Conservation (phyloP, 2,113 vertebrate species). For the Scortum barcoo region DNA sequence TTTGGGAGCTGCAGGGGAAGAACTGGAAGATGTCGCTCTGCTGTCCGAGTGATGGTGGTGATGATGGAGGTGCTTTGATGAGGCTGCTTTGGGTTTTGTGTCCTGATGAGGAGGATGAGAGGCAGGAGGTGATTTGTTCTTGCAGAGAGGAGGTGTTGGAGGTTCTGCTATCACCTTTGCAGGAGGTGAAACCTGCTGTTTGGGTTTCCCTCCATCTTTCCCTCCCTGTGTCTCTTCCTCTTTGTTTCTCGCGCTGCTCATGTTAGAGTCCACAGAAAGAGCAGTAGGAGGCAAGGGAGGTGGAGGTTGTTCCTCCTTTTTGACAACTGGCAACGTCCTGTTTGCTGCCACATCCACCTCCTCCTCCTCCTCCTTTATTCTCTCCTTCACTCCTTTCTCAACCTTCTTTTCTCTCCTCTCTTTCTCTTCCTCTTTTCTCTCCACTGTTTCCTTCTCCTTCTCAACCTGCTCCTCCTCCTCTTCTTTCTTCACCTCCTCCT, state of each 20-base stretch:
- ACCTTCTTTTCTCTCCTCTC: slow-evolving; percentile 12
- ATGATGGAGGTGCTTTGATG: slow-evolving; percentile 60
- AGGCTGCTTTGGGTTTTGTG: slow-evolving; percentile 75
- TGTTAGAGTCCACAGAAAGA: neutral
- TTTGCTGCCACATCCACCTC: slow-evolving; percentile 25
- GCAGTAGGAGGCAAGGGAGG: slow-evolving; percentile 12
- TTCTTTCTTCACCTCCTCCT: neutral
- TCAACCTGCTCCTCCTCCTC: slow-evolving; percentile 6
- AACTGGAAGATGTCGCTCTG: slow-evolving; percentile 55
- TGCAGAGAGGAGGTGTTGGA: slow-evolving; percentile 61
- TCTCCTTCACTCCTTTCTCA: slow-evolving; percentile 61
- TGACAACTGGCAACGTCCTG: slow-evolving; percentile 50
- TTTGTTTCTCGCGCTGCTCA: neutral
- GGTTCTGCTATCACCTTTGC: slow-evolving; percentile 83
- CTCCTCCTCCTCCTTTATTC: slow-evolving; percentile 40
- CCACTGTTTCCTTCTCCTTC: slow-evolving; percentile 7
- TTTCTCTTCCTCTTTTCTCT: slow-evolving; percentile 31
- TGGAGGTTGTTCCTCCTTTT: slow-evolving; percentile 69
- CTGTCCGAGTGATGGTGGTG: slow-evolving; percentile 49
- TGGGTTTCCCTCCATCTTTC: slow-evolving; percentile 31
- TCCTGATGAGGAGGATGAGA: slow-evolving; percentile 63
- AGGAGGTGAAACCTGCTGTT: slow-evolving; percentile 77
- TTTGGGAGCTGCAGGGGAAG: slow-evolving; percentile 18
- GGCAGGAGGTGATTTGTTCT: slow-evolving; percentile 66
- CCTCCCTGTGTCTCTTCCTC: slow-evolving; percentile 19